Evolutionary conservation across 2,888 invertebrate species (phyloP).

Genomic region (Globia sparganii): DNA sequence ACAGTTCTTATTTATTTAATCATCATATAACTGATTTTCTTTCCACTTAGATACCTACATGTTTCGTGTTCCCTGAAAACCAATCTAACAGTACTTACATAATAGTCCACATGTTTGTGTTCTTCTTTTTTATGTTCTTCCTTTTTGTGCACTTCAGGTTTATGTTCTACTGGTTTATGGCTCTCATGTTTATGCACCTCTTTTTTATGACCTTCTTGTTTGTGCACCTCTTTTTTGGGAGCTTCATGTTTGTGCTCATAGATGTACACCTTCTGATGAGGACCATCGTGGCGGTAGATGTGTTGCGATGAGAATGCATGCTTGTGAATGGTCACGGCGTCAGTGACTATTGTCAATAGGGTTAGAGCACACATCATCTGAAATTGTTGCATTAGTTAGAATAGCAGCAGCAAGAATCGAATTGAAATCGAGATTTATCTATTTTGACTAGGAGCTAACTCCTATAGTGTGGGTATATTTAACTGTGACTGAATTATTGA

Average conservation of each 20-base stretch:
- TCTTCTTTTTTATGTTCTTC: slow-evolving; percentile 20
- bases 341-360: slow-evolving; percentile 20
- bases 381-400: slow-evolving; percentile 3
- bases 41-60: too few species aligned
- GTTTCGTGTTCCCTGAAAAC: background rate
- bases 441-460: background rate
- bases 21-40: too few species aligned
- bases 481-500: background rate
- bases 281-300: slow-evolving; percentile 52
- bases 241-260: slow-evolving; percentile 31
- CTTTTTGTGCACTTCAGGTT: slow-evolving; percentile 31
- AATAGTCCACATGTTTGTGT: slow-evolving; percentile 53
- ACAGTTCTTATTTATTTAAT: background rate
- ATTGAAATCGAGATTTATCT: background rate
- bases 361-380: slow-evolving; percentile 35
- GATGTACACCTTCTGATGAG: slow-evolving; percentile 42
- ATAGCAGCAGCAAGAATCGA: background rate
- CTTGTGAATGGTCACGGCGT: slow-evolving; percentile 31
- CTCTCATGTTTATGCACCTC: slow-evolving; percentile 33
- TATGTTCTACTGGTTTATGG: slow-evolving; percentile 21
- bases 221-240: slow-evolving; percentile 16
- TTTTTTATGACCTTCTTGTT: slow-evolving; percentile 30
- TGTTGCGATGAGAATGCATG: slow-evolving; percentile 57
- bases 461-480: background rate
- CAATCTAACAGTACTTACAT: slow-evolving; percentile 38